phyloP scores from a whole-genome alignment of 2,113 vertebrate genomes.

The Macrotis lagotis region DNA sequence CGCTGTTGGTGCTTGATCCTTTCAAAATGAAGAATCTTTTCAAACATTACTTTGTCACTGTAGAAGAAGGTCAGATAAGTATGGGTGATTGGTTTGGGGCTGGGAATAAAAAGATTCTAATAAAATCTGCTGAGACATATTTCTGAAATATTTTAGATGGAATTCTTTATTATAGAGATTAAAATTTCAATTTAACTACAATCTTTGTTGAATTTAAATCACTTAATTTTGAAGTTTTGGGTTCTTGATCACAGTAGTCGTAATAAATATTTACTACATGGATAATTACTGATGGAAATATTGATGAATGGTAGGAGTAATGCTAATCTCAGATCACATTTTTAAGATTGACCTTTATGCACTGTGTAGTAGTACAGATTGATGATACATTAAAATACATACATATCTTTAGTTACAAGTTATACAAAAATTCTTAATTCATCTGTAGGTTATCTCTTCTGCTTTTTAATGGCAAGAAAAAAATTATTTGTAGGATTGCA shows the following conservation, averaged over 20 bases:
- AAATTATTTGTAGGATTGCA: not conserved
- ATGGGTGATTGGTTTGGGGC: not conserved
- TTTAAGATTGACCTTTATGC: not conserved
- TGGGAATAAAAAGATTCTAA: conserved; percentile 14
- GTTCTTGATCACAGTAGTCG: not conserved
- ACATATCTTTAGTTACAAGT: not conserved
- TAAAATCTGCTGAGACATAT: not conserved
- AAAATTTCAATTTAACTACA: not conserved
- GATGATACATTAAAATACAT: not conserved
- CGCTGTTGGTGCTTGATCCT: not conserved
- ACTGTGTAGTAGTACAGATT: not conserved
- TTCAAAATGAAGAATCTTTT: conserved; percentile 28
- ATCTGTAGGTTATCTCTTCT: conserved; percentile 4
- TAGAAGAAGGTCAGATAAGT: conserved; percentile 28
- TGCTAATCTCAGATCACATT: not conserved
- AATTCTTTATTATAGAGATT: conserved; percentile 23
- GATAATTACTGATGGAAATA: not conserved
- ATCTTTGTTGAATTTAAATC: not conserved
- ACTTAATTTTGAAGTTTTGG: not conserved
- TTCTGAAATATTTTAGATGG: not conserved
- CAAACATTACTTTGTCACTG: not conserved
- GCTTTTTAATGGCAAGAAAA: not conserved
- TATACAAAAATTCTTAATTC: not conserved
- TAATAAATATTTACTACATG: not conserved
- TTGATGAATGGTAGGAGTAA: not conserved